A percentile compares a stretch with the other conserved stretches of the same genome.
phyloP scores from a whole-genome alignment of 2,113 vertebrate genomes.

The Chloropsis hardwickii region DNA sequence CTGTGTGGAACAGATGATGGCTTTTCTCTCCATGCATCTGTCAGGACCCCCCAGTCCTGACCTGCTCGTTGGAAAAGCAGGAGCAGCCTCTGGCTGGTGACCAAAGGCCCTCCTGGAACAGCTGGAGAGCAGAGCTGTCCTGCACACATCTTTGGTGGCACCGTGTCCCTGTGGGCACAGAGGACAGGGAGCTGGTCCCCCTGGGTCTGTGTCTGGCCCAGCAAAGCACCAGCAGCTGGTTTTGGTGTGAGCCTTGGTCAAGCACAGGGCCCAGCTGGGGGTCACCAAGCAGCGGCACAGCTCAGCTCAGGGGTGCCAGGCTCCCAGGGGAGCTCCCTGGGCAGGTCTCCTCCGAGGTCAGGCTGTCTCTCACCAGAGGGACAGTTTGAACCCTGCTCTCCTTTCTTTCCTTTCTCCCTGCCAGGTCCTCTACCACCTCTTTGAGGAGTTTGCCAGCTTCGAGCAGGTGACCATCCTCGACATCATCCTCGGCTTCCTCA shows the following conservation, averaged over 20 bases:
- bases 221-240: background rate
- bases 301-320: background rate
- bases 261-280: background rate
- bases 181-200: accelerated
- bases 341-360: background rate
- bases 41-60: background rate
- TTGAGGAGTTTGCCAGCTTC: constrained; percentile 84
- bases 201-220: background rate
- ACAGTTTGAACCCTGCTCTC: background rate
- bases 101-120: background rate
- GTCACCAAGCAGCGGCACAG: background rate
- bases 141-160: background rate
- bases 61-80: background rate
- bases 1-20: background rate
- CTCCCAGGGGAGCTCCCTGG: background rate
- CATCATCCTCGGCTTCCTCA: constrained; percentile 85
- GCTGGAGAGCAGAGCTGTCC: background rate
- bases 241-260: background rate
- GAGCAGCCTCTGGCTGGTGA: background rate
- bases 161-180: background rate
- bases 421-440: constrained; percentile 96
- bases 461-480: constrained; percentile 79
- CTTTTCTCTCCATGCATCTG: background rate
- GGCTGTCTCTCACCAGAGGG: background rate
- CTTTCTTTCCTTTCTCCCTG: background rate